Percentiles rank a stretch among this genome's conserved stretches.
phyloP scores from a whole-genome alignment of 2,113 vertebrate genomes.

The Raja brachyura region DNA sequence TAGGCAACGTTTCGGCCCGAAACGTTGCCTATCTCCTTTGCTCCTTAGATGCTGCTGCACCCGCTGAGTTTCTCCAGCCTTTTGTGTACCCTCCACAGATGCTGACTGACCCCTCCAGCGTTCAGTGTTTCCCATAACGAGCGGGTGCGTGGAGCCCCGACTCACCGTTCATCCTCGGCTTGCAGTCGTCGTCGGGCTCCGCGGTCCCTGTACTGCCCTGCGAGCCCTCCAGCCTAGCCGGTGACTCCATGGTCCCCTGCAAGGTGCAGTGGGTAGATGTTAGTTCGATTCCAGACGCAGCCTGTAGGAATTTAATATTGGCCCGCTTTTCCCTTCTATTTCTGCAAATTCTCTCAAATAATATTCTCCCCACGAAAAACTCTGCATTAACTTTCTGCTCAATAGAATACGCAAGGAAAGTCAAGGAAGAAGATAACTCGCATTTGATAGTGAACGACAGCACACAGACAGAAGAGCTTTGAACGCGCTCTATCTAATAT shows the following conservation, averaged over 20 bases:
- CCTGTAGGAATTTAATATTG: neutral
- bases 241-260: constrained; percentile 79
- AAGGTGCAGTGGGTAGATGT: constrained; percentile 4
- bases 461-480: neutral
- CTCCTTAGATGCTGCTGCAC: no score
- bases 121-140: no score
- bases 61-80: no score
- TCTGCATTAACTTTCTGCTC: no score
- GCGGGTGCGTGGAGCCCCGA: no score
- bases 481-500: neutral
- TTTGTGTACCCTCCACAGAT: no score
- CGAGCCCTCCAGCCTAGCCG: constrained; percentile 62
- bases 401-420: neutral
- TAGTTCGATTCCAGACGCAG: neutral
- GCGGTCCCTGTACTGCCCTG: constrained; percentile 50
- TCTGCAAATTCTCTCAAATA: neutral
- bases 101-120: no score
- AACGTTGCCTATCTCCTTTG: no score
- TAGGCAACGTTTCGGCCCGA: no score
- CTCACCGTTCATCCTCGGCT: constrained; percentile 52
- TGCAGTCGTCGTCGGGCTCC: constrained; percentile 38
- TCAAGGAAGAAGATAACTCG: no score
- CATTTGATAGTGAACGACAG: neutral
- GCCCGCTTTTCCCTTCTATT: neutral
- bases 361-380: neutral